Percentiles rank a stretch among this genome's conserved stretches.
These are phyloP conservation scores for Tachystola acroxantha DNA, from an alignment of 2,888 invertebrate genomes.

Conservation along the genomic window DNA sequence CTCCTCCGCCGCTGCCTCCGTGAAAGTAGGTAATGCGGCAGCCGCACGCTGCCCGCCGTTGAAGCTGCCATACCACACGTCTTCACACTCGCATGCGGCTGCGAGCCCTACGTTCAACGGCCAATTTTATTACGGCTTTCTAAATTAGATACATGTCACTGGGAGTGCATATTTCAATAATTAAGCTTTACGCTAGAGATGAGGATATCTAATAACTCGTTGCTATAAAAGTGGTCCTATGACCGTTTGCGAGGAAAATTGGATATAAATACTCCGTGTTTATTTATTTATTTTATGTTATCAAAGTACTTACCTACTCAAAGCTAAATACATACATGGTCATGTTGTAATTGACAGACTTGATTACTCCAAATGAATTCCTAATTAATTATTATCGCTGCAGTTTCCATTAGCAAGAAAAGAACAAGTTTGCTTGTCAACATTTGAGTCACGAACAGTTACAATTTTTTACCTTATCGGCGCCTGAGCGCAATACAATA, in stretches of 20 bases:
- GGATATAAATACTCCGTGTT: no score
- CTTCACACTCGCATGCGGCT: constrained; percentile 36
- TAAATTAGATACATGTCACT: constrained; percentile 39
- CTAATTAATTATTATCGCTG: constrained; percentile 28
- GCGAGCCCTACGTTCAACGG: constrained; percentile 48
- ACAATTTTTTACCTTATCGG: constrained; percentile 17
- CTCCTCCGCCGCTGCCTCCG: constrained; percentile 45
- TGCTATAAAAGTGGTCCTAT: no score
- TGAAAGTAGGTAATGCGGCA: constrained; percentile 66
- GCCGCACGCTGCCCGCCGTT: constrained; percentile 28
- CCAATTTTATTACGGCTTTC: constrained; percentile 56
- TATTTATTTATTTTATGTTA: no score
- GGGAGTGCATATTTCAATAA: no score
- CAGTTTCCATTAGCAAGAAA: constrained; percentile 21
- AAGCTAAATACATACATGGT: constrained; percentile 6
- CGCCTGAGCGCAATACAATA: constrained; percentile 8
- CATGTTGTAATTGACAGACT: constrained; percentile 21
- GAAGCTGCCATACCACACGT: constrained; percentile 30
- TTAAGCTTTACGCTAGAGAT: no score
- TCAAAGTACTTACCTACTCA: neutral
- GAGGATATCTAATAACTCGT: no score
- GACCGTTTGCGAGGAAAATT: no score
- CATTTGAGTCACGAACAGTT: constrained; percentile 21
- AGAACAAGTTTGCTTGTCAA: constrained; percentile 24
- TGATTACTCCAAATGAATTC: constrained; percentile 28